These are phyloP conservation scores for Campopleginae sp. DNA, from an alignment of 2,888 invertebrate genomes.

Conservation along the genomic window DNA sequence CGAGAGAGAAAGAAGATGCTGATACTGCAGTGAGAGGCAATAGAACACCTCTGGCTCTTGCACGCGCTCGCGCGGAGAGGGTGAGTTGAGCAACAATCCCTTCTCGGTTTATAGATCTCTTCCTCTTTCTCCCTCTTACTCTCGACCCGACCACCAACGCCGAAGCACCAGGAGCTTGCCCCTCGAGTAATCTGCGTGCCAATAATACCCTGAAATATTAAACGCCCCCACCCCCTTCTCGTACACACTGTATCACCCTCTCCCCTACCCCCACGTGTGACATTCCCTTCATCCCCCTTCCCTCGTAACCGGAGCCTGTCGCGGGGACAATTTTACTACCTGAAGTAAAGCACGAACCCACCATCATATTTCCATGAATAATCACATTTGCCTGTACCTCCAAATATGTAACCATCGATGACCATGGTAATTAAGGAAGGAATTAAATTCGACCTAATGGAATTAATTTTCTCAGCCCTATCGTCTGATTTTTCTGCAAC, in stretches of 20 bases:
- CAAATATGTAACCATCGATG: neutral
- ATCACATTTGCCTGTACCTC: neutral
- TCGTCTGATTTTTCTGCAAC: too few species aligned
- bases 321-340: conserved; percentile 52
- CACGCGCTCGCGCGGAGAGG: conserved; percentile 23
- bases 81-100: conserved; percentile 50
- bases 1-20: conserved; percentile 30
- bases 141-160: conserved; percentile 41
- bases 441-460: too few species aligned
- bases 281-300: conserved; percentile 37
- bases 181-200: conserved; percentile 76
- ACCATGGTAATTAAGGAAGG: neutral
- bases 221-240: conserved; percentile 58
- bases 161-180: conserved; percentile 60
- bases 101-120: conserved; percentile 41
- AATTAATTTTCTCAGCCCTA: neutral
- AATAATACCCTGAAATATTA: conserved; percentile 79
- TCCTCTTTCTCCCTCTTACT: neutral
- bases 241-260: conserved; percentile 1
- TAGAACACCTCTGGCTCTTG: conserved; percentile 27
- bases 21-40: conserved; percentile 36
- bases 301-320: conserved; percentile 40
- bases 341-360: conserved; percentile 30
- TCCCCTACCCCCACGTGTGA: neutral
- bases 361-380: neutral